Evolutionary conservation across 2,113 vertebrate genomes (phyloP).

Genomic region (Phainopepla nitens): DNA sequence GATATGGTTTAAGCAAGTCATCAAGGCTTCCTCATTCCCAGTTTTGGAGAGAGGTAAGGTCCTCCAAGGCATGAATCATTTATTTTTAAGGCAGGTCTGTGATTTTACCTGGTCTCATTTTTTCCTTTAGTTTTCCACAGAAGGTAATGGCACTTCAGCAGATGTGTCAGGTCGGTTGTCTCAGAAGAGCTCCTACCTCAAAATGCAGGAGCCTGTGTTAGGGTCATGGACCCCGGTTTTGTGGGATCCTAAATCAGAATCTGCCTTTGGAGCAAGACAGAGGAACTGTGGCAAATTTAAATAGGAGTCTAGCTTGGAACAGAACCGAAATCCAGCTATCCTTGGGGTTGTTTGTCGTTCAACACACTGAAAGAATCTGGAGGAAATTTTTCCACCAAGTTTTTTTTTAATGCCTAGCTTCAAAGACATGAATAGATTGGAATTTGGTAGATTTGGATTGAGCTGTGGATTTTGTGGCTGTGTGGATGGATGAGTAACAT

Average conservation of each 20-base stretch:
- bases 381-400: background rate
- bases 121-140: background rate
- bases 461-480: background rate
- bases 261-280: background rate
- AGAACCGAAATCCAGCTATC: background rate
- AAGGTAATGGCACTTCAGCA: background rate
- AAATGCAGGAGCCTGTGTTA: background rate
- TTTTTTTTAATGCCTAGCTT: background rate
- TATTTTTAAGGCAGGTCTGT: background rate
- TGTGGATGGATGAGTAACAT: background rate
- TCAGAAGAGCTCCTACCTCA: background rate
- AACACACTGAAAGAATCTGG: background rate
- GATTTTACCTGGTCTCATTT: background rate
- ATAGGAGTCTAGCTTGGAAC: background rate
- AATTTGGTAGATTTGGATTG: background rate
- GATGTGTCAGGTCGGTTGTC: rapidly evolving
- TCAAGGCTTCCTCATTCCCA: background rate
- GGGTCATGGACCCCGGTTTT: background rate
- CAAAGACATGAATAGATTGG: background rate
- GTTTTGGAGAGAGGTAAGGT: background rate
- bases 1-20: background rate
- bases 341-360: background rate
- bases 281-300: background rate
- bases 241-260: background rate
- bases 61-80: background rate